Conservation (phyloP, 2,888 invertebrate genomes). For the Luperina nickerlii region DNA sequence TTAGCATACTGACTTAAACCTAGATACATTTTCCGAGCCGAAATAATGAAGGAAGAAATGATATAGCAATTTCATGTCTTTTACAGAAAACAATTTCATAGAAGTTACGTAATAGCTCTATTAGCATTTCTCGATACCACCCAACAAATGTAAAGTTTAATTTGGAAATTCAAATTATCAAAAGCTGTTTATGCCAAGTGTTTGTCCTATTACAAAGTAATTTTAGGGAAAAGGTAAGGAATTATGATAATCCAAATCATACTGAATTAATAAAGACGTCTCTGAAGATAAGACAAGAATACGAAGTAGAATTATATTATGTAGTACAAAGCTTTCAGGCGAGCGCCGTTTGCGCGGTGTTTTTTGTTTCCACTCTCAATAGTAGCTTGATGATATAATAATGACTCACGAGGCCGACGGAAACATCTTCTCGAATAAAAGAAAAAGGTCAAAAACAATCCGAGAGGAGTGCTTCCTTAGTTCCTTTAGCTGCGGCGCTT, state of each 20-base stretch:
- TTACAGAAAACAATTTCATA: conserved; percentile 20
- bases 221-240: conserved; percentile 70
- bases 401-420: conserved; percentile 60
- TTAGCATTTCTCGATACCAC: conserved; percentile 47
- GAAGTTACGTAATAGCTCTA: conserved; percentile 21
- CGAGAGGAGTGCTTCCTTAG: conserved; percentile 43
- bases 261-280: conserved; percentile 72
- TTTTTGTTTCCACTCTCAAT: conserved; percentile 58
- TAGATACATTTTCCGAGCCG: conserved; percentile 44
- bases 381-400: conserved; percentile 66
- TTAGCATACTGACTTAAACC: conserved; percentile 64
- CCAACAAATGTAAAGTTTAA: conserved; percentile 56
- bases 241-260: conserved; percentile 74
- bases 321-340: conserved; percentile 59
- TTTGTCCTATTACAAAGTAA: conserved; percentile 71
- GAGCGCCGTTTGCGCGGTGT: conserved; percentile 41
- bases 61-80: conserved; percentile 18
- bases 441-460: conserved; percentile 60
- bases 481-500: conserved; percentile 40
- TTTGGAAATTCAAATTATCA: conserved; percentile 66
- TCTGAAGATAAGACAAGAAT: conserved; percentile 58
- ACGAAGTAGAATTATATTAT: conserved; percentile 63
- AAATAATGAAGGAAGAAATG: conserved; percentile 40
- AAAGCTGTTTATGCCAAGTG: conserved; percentile 68
- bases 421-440: conserved; percentile 57